Percentiles rank a stretch among this genome's conserved stretches.
phyloP scores from a whole-genome alignment of 2,113 vertebrate species.

The Paedocypris sp. region DNA sequence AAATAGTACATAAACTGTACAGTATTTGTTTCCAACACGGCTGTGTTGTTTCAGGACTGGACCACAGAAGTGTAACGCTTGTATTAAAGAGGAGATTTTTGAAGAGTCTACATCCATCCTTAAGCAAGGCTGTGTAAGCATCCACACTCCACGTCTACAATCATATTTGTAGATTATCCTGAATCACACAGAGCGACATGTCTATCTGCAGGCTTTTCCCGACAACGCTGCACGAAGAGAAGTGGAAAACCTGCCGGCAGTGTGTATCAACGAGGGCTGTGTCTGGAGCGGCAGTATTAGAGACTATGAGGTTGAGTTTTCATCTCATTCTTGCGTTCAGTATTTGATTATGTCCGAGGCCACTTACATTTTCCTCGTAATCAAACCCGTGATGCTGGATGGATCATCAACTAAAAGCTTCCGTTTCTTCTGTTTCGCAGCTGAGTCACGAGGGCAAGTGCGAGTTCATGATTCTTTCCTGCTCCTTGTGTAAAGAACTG shows the following conservation, averaged over 20 bases:
- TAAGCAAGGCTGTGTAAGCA: slow-evolving; percentile 78
- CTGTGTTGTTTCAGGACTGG: slow-evolving; percentile 63
- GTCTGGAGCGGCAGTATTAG: slow-evolving; percentile 86
- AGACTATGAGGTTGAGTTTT: slow-evolving; percentile 78
- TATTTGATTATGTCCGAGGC: too few species aligned
- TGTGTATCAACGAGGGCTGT: slow-evolving; percentile 79
- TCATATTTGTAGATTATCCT: background rate
- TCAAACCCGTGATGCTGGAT: too few species aligned
- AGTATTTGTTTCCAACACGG: too few species aligned
- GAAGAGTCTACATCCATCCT: slow-evolving; percentile 85
- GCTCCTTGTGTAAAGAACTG: slow-evolving; percentile 63
- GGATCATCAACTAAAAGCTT: too few species aligned
- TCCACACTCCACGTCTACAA: background rate
- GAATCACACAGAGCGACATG: background rate
- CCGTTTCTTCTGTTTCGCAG: slow-evolving; percentile 36
- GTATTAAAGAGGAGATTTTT: slow-evolving; percentile 86
- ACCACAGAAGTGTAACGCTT: slow-evolving; percentile 85
- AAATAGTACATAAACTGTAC: background rate
- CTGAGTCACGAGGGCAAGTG: slow-evolving; percentile 64
- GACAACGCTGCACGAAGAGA: slow-evolving; percentile 92
- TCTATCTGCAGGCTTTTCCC: slow-evolving; percentile 73
- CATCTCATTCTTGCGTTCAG: too few species aligned
- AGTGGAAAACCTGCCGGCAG: slow-evolving; percentile 80
- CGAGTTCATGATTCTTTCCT: slow-evolving; percentile 66
- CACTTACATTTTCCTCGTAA: too few species aligned